phyloP scores from a whole-genome alignment of 2,888 invertebrate species.

The Eretmocerus hayati region DNA sequence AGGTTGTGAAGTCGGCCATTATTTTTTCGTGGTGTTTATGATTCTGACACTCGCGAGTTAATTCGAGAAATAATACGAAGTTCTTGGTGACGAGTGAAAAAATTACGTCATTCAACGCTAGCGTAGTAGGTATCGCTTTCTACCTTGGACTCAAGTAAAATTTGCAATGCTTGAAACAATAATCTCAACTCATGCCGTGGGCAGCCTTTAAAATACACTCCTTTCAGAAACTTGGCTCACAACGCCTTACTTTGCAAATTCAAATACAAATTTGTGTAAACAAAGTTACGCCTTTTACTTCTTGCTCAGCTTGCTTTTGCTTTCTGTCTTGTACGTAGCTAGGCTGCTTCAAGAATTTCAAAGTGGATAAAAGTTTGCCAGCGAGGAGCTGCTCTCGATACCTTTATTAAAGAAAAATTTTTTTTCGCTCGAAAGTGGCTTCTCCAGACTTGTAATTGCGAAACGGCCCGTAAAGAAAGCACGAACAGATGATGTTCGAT shows the following conservation, averaged over 20 bases:
- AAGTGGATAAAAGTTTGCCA: slow-evolving; percentile 21
- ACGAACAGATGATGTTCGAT: neutral
- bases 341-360: slow-evolving; percentile 16
- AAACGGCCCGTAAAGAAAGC: slow-evolving; percentile 4
- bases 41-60: too few relatives aligned
- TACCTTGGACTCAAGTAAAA: too few relatives aligned
- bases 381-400: slow-evolving; percentile 8
- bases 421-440: slow-evolving; percentile 2
- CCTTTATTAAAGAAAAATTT: slow-evolving; percentile 16
- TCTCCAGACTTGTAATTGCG: slow-evolving; percentile 11
- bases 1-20: too few relatives aligned
- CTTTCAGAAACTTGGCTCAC: slow-evolving; percentile 7
- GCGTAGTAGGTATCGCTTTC: too few relatives aligned
- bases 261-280: slow-evolving; percentile 23
- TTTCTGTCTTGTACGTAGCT: neutral
- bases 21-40: too few relatives aligned
- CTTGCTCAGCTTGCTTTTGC: neutral
- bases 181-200: too few relatives aligned
- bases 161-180: too few relatives aligned
- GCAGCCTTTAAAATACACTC: too few relatives aligned
- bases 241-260: slow-evolving; percentile 16
- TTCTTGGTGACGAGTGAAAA: too few relatives aligned
- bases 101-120: too few relatives aligned
- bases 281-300: slow-evolving; percentile 20
- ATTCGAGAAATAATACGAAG: too few relatives aligned